A percentile compares a stretch with the other conserved stretches of the same genome.
Evolutionary conservation across 2,888 invertebrate genomes (phyloP).

Genomic region (Gastrophysa polygoni): DNA sequence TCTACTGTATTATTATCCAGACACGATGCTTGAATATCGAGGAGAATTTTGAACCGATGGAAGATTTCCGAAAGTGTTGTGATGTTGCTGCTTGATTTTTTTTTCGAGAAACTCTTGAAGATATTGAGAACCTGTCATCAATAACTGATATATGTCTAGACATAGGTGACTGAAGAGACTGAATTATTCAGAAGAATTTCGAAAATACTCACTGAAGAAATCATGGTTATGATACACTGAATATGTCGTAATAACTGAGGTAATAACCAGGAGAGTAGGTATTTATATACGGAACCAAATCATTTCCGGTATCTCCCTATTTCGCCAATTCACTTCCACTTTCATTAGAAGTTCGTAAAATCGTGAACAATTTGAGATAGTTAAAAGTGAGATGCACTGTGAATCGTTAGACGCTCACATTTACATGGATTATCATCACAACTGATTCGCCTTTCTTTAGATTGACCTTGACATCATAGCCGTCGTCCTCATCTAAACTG

Average conservation of each 20-base stretch:
- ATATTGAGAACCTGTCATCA: no score
- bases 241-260: slow-evolving; percentile 38
- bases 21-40: no score
- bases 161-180: no score
- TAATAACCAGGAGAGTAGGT: slow-evolving; percentile 36
- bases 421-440: not conserved
- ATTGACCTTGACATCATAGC: slow-evolving; percentile 3
- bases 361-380: not conserved
- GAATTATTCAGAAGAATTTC: not conserved
- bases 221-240: slow-evolving; percentile 40
- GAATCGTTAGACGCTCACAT: slow-evolving; percentile 7
- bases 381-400: slow-evolving; percentile 6
- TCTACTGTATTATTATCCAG: no score
- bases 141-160: no score
- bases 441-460: not conserved
- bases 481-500: not conserved
- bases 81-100: no score
- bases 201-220: slow-evolving; percentile 46
- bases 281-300: slow-evolving; percentile 45
- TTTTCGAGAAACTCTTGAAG: no score
- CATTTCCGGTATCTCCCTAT: slow-evolving; percentile 44
- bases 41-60: no score
- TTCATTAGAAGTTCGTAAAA: slow-evolving; percentile 43
- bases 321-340: slow-evolving; percentile 48
- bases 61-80: no score